Evolutionary conservation across 2,797 vertebrate genomes (phyloP), one percentile per base, ranked within the genome.

Genomic region (Emydoidea blandingii): DNA sequence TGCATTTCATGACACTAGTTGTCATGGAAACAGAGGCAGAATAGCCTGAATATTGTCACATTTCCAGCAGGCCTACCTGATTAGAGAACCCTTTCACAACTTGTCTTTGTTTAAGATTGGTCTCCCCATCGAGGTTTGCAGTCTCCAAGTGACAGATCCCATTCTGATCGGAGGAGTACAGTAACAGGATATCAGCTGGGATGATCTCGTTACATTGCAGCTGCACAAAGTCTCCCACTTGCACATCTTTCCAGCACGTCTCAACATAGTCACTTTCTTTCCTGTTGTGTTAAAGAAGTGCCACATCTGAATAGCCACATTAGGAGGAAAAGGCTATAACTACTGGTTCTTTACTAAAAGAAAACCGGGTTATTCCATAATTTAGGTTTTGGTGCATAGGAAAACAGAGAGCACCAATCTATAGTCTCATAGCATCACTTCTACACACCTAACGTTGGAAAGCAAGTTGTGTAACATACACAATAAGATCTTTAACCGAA

Each of bases 91-190:
- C 99, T 81, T 95, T 95, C 88, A 99, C 98, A 0, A 97, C 98
- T 74, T 34, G 98, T 92, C 99, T 99, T 96, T 99, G 99, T 53
- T 99, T 99, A 54, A 99, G 98, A 98, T 99, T 99, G 89, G 99
- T 99, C 97, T 99, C 99, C 78, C 99, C 99, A 1, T 99, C 99
- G 23, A 99, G 98, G 98, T 98, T 99, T 97, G 99, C 98, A 0
- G 99, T 99, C 94, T 99, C 99, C 83, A 99, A 97, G 98, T 99
- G 98, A 96, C 99, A 99, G 97, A 99, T 97, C 4, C 99, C 98
- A 0, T 98, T 98, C 91, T 98, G 98, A 94, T 99, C 99, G 0
- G 99, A 99, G 56, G 99, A 99, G 86, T 98, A 94, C 65, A 99
- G 98, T 68, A 99, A 98, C 27, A 99, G 98, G 62, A 99, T 98